phyloP scores from a whole-genome alignment of 2,797 vertebrate species.

The Enteromius treurensis region DNA sequence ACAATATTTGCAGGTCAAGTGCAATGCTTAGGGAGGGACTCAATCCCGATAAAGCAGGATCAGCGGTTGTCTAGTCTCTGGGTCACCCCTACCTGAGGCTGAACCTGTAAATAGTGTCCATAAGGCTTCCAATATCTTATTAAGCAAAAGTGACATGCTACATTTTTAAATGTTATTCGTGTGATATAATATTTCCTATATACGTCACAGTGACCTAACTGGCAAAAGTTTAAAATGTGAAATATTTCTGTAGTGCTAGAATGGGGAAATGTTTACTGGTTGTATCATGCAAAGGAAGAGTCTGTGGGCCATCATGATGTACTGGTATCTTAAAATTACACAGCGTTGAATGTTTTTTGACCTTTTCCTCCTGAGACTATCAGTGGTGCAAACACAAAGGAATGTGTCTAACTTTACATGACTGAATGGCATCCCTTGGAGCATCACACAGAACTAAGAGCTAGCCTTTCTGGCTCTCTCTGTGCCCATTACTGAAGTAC shows the following conservation, averaged over 20 bases:
- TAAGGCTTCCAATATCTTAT: neutral
- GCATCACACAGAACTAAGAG: slow-evolving; percentile 52
- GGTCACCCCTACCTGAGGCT: slow-evolving; percentile 20
- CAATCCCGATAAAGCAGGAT: slow-evolving; percentile 36
- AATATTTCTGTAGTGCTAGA: slow-evolving; percentile 8
- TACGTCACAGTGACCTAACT: neutral
- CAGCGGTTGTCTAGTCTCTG: slow-evolving; percentile 8
- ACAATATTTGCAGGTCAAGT: slow-evolving; percentile 13
- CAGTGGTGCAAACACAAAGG: slow-evolving; percentile 55
- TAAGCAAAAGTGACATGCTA: neutral
- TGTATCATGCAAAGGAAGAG: slow-evolving; percentile 29
- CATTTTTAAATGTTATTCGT: neutral
- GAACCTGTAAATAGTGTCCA: neutral
- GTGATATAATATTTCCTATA: neutral
- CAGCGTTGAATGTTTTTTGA: slow-evolving; percentile 52
- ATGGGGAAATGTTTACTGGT: slow-evolving; percentile 20
- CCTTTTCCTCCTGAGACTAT: slow-evolving; percentile 48
- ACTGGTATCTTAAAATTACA: slow-evolving; percentile 33
- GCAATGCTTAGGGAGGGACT: neutral
- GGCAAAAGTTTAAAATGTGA: neutral
- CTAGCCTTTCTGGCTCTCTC: slow-evolving; percentile 47
- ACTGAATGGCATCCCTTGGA: slow-evolving; percentile 59
- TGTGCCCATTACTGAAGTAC: slow-evolving; percentile 51
- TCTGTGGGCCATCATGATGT: slow-evolving; percentile 22
- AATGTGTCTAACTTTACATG: slow-evolving; percentile 53